Conservation (phyloP, 2,888 invertebrate species). For the Seladonia tumulorum region DNA sequence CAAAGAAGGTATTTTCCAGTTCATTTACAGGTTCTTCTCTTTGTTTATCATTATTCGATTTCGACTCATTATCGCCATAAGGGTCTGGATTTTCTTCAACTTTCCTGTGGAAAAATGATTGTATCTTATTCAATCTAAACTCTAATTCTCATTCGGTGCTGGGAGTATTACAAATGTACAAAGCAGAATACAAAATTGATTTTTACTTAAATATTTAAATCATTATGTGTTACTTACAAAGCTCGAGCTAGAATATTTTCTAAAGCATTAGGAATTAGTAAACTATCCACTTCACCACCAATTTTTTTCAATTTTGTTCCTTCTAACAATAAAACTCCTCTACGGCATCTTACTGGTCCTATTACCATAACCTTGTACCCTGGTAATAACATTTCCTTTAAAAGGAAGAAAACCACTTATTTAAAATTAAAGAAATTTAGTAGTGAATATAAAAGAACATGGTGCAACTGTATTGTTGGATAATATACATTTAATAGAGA, state of each 20-base stretch:
- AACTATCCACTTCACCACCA: slow-evolving; percentile 90
- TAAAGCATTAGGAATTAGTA: slow-evolving; percentile 86
- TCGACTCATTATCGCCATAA: slow-evolving; percentile 69
- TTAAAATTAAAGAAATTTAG: neutral
- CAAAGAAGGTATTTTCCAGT: slow-evolving; percentile 43
- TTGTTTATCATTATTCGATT: slow-evolving; percentile 35
- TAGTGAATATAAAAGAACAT: neutral
- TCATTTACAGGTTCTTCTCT: neutral
- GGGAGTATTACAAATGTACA: neutral
- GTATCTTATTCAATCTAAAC: neutral
- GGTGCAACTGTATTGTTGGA: slow-evolving; percentile 1
- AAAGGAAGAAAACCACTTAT: slow-evolving; percentile 18
- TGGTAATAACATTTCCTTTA: slow-evolving; percentile 83
- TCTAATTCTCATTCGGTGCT: neutral
- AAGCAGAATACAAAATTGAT: neutral
- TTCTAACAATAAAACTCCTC: slow-evolving; percentile 89
- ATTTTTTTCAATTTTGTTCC: slow-evolving; percentile 87
- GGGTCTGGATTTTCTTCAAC: slow-evolving; percentile 85
- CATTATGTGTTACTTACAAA: slow-evolving; percentile 80
- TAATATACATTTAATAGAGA: slow-evolving; percentile 84
- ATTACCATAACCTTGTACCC: slow-evolving; percentile 88
- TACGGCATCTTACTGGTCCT: slow-evolving; percentile 90
- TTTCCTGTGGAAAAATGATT: slow-evolving; percentile 75
- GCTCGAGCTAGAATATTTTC: slow-evolving; percentile 87
- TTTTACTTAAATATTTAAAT: neutral